Percentiles rank a stretch among this genome's conserved stretches.
phyloP scores from a whole-genome alignment of 2,888 invertebrate genomes.

The Lasioglossum malachurum region DNA sequence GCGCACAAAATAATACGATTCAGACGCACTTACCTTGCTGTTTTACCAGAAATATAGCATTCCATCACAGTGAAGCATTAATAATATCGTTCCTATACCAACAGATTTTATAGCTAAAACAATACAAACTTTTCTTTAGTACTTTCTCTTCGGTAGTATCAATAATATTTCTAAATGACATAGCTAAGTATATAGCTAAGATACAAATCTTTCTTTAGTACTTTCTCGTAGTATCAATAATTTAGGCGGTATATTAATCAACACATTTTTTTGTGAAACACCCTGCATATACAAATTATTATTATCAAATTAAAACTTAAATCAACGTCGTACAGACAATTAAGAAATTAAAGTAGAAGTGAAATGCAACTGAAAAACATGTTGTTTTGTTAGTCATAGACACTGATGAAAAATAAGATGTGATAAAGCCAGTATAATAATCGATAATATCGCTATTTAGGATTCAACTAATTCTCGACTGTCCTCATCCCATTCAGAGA shows the following conservation, averaged over 20 bases:
- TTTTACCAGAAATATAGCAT: slow-evolving; percentile 10
- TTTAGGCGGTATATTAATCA: slow-evolving; percentile 2
- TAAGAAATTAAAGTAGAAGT: slow-evolving; percentile 32
- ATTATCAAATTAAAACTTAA: slow-evolving; percentile 12
- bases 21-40: slow-evolving; percentile 5
- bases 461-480: slow-evolving; percentile 64
- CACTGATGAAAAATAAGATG: slow-evolving; percentile 41
- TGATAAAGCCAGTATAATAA: slow-evolving; percentile 38
- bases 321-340: slow-evolving; percentile 13
- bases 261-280: background rate
- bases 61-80: background rate
- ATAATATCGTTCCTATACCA: background rate
- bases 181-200: background rate
- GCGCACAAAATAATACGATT: slow-evolving; percentile 1
- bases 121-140: slow-evolving; percentile 7
- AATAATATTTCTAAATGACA: background rate
- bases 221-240: slow-evolving; percentile 4
- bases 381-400: slow-evolving; percentile 47
- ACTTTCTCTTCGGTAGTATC: background rate
- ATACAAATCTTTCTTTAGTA: slow-evolving; percentile 7
- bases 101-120: slow-evolving; percentile 12
- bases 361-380: slow-evolving; percentile 51
- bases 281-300: slow-evolving; percentile 39
- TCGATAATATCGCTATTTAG: slow-evolving; percentile 54
- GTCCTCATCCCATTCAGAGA: slow-evolving; percentile 80